These are phyloP conservation scores for Enteromius trimaculatus DNA, from an alignment of 2,797 vertebrate species.

Conservation along the genomic window DNA sequence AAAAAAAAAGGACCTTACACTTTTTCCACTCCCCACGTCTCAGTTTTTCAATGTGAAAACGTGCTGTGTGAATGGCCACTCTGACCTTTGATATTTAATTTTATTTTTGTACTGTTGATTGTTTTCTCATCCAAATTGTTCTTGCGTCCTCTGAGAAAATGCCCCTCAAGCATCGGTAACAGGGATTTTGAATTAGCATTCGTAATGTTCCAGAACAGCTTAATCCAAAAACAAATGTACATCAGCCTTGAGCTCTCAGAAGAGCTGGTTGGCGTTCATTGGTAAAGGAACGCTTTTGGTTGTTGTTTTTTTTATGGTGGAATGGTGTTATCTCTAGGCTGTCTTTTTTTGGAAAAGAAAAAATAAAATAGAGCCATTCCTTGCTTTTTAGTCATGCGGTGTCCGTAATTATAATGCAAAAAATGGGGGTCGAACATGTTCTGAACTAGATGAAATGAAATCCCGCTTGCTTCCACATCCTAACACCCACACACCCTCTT, in stretches of 20 bases:
- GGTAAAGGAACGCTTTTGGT: slow-evolving; percentile 1
- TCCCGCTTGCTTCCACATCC: slow-evolving; percentile 4
- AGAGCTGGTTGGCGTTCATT: slow-evolving; percentile 12
- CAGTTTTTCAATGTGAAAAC: not conserved
- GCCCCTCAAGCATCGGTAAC: slow-evolving; percentile 19
- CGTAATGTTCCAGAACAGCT: slow-evolving; percentile 35
- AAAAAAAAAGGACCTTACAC: not conserved
- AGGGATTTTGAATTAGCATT: slow-evolving; percentile 51
- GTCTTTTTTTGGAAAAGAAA: not conserved
- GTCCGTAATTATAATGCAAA: slow-evolving; percentile 28
- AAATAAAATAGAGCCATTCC: slow-evolving; percentile 1
- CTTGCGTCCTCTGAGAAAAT: not conserved
- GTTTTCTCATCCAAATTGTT: slow-evolving; percentile 4
- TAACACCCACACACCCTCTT: slow-evolving; percentile 25
- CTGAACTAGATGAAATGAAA: slow-evolving; percentile 18
- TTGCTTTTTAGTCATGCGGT: not conserved
- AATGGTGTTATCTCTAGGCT: not conserved
- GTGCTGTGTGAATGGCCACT: not conserved
- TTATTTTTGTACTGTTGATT: slow-evolving; percentile 21
- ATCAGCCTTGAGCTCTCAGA: slow-evolving; percentile 7
- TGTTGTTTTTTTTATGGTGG: not conserved
- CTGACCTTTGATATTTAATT: slow-evolving; percentile 2
- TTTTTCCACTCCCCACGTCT: not conserved
- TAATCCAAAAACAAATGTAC: slow-evolving; percentile 35
- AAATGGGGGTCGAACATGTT: slow-evolving; percentile 1